Conservation (phyloP, 2,888 invertebrate genomes). For the Ochropleura plecta region DNA sequence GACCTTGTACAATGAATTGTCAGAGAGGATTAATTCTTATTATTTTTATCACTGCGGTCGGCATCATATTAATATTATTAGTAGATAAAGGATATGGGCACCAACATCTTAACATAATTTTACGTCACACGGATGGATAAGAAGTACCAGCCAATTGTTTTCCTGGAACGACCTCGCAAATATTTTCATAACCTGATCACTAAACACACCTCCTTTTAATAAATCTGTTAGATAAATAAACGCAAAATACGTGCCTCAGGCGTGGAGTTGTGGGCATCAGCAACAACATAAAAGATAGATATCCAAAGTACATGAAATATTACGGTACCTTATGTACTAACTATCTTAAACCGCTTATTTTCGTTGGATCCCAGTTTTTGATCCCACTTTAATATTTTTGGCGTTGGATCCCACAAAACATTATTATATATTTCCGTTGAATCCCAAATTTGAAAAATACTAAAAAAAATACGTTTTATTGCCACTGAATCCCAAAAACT, state of each 20-base stretch:
- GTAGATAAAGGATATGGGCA: conserved; percentile 29
- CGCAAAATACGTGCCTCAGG: too few relatives aligned
- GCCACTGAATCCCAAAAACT: too few relatives aligned
- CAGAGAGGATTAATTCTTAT: neutral
- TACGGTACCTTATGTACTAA: too few relatives aligned
- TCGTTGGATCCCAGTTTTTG: too few relatives aligned
- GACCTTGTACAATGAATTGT: conserved; percentile 10
- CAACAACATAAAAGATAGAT: neutral
- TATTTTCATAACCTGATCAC: neutral
- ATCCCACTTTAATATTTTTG: too few relatives aligned
- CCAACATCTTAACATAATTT: neutral
- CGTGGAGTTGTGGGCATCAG: too few relatives aligned
- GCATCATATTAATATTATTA: conserved; percentile 14
- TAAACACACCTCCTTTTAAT: neutral
- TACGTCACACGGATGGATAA: neutral
- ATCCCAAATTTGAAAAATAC: too few relatives aligned
- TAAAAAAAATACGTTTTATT: too few relatives aligned
- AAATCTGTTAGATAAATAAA: neutral
- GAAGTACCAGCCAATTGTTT: conserved; percentile 1
- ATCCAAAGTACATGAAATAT: neutral
- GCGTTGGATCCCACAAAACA: too few relatives aligned
- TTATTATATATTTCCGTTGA: too few relatives aligned
- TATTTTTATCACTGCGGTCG: conserved; percentile 2
- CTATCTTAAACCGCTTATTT: too few relatives aligned
- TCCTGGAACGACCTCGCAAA: neutral